A percentile compares a stretch with the other conserved stretches of the same genome.
phyloP scores from a whole-genome alignment of 2,888 invertebrate genomes.

The Sarcophaga rosellei region DNA sequence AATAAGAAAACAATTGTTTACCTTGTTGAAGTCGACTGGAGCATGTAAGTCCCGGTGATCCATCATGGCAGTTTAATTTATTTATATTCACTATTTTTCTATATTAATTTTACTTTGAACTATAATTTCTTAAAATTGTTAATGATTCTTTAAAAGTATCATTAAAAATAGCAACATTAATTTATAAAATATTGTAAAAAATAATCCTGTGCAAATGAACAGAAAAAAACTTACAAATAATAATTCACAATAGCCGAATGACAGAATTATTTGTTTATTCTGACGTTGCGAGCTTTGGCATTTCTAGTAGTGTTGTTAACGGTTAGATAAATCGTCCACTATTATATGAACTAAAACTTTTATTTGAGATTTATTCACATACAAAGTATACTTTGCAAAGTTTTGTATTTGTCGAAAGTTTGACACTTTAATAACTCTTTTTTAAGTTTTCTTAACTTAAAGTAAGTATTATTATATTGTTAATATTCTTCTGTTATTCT shows the following conservation, averaged over 20 bases:
- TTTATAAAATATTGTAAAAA: slow-evolving; percentile 19
- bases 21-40: slow-evolving; percentile 83
- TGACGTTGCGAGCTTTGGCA: slow-evolving; percentile 21
- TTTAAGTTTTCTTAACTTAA: no score
- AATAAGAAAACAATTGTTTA: slow-evolving; percentile 72
- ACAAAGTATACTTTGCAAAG: no score
- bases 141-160: background rate
- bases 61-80: slow-evolving; percentile 47
- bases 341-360: no score
- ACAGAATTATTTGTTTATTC: slow-evolving; percentile 32
- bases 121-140: background rate
- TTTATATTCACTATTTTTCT: slow-evolving; percentile 2
- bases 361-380: no score
- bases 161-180: slow-evolving; percentile 45
- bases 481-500: no score
- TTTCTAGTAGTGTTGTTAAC: background rate
- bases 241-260: slow-evolving; percentile 55
- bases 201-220: slow-evolving; percentile 14
- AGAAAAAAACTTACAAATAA: slow-evolving; percentile 23
- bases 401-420: no score
- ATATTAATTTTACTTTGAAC: background rate
- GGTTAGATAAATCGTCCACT: no score
- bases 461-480: no score
- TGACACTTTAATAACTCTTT: no score
- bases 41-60: slow-evolving; percentile 79